These are phyloP conservation scores for Nemoura dubitans DNA, from an alignment of 2,888 invertebrate genomes.

Conservation along the genomic window DNA sequence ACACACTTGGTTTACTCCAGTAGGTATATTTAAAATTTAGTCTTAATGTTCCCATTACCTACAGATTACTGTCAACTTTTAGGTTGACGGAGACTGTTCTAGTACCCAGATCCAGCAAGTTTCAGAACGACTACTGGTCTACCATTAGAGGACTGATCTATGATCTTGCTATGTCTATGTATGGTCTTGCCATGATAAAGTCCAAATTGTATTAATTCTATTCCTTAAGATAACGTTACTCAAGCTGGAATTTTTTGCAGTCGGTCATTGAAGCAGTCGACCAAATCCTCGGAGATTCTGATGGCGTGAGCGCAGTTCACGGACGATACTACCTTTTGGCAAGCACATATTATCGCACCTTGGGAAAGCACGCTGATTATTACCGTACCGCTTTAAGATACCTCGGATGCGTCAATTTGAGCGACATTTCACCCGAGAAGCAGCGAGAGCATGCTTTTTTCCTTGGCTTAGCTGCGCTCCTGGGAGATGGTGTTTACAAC, in stretches of 20 bases:
- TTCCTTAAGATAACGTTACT: too few species aligned
- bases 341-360: conserved; percentile 88
- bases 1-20: too few species aligned
- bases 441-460: conserved; percentile 86
- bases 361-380: conserved; percentile 92
- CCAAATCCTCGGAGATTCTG: conserved; percentile 84
- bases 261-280: conserved; percentile 89
- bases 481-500: conserved; percentile 96
- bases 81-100: too few species aligned
- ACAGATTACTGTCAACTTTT: too few species aligned
- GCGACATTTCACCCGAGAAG: conserved; percentile 70
- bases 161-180: too few species aligned
- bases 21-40: too few species aligned
- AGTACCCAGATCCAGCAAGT: too few species aligned
- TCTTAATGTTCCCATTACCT: too few species aligned
- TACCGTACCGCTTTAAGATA: conserved; percentile 90
- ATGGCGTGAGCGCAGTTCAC: conserved; percentile 93
- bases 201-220: too few species aligned
- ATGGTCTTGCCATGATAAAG: too few species aligned
- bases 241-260: conserved; percentile 53
- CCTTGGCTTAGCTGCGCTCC: conserved; percentile 90
- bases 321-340: conserved; percentile 93
- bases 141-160: too few species aligned
- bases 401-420: conserved; percentile 77
- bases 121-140: too few species aligned